Percentiles rank a stretch among this genome's conserved stretches.
Evolutionary conservation across 2,113 vertebrate genomes (phyloP).

Genomic region (Callorhinus ursinus): DNA sequence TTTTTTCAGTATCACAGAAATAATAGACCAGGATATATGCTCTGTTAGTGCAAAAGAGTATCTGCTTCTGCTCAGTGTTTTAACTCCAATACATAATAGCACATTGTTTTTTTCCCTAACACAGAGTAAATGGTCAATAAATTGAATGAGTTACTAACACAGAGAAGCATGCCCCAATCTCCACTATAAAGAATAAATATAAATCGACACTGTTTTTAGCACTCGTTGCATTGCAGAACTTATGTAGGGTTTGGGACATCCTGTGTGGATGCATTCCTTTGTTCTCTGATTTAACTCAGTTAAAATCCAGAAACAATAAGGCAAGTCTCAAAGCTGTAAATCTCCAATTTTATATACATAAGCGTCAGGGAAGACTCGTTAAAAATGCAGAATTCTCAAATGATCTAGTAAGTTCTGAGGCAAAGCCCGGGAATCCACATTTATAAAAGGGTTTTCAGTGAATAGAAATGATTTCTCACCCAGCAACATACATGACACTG

Average conservation of each 20-base stretch:
- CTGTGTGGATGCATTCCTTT: background rate
- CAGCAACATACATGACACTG: background rate
- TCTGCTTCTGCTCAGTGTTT: background rate
- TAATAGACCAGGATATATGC: background rate
- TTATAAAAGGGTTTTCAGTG: background rate
- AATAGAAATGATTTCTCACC: background rate
- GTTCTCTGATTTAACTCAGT: background rate
- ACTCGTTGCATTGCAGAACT: background rate
- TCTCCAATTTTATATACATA: background rate
- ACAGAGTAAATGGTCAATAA: background rate
- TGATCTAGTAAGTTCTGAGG: background rate
- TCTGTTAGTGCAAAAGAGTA: background rate
- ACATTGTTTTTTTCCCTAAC: background rate
- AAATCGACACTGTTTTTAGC: background rate
- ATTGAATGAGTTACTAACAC: background rate
- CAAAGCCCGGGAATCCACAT: background rate
- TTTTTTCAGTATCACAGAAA: background rate
- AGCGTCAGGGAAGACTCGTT: background rate
- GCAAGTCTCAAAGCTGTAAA: background rate
- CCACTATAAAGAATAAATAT: background rate
- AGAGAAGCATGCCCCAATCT: background rate
- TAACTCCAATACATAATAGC: background rate
- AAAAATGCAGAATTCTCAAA: background rate
- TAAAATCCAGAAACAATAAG: background rate
- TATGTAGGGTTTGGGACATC: accelerated